phyloP scores from a whole-genome alignment of 2,888 invertebrate genomes.

The Mythimna vitellina region DNA sequence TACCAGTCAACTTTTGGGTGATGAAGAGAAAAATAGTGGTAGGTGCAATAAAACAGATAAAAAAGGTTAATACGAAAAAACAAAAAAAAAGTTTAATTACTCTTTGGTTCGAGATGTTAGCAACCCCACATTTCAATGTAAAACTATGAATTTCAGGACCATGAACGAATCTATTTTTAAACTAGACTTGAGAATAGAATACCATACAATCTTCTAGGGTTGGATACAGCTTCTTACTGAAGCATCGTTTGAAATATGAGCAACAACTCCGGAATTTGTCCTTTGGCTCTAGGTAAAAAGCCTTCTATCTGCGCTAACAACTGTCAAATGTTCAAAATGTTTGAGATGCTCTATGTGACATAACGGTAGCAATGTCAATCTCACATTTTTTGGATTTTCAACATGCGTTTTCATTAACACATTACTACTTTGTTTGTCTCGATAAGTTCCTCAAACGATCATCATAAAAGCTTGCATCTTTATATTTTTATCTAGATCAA shows the following conservation, averaged over 20 bases:
- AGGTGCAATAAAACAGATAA: neutral
- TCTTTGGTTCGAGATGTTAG: neutral
- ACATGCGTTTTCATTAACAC: no score
- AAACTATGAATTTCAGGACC: neutral
- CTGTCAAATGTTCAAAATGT: no score
- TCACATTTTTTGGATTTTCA: no score
- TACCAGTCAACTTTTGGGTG: no score
- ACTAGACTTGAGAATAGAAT: neutral
- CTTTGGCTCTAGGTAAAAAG: neutral
- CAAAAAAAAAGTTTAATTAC: no score
- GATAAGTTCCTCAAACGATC: neutral
- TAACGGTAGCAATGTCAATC: no score
- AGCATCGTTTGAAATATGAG: neutral
- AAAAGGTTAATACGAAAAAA: no score
- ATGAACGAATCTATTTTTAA: neutral
- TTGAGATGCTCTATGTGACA: no score
- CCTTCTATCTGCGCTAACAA: no score
- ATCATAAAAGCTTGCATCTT: neutral
- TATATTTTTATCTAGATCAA: conserved; percentile 6
- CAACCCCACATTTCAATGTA: neutral
- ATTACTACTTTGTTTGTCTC: neutral
- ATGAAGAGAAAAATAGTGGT: no score
- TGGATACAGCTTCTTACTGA: neutral
- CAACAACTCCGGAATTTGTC: neutral
- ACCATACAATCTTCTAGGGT: no score